Base-by-base conservation (phyloP, 1,140 invertebrate genomes). In the Eciton burchellii region DNA sequence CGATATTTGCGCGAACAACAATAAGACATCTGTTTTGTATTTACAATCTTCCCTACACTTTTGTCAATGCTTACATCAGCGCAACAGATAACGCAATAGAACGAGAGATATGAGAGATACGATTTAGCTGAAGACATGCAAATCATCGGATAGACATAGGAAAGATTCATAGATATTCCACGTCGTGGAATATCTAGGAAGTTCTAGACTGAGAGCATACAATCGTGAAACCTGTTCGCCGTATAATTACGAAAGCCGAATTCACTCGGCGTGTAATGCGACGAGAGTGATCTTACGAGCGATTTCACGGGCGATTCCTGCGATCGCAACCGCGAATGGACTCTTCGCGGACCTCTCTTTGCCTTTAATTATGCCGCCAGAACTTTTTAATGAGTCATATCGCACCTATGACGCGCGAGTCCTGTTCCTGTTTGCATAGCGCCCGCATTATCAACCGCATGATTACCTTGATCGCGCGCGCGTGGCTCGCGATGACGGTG, bases 381-480 rank as follows among this genome's bases (percentile, higher is more conserved):
- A 72, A 62, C 26, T 65, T 29, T 74, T 52, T 56, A 47, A 57
- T 59, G 83, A 86, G 19, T 85, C 68, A 85, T 57, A 82, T 63
- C 59, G 59, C 84, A 19, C 14, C 12, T 21, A 65, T 87, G 85
- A 87, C 86, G 86, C 35, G 56, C 57, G 43, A 73, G 24, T 86
- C 45, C 71, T 60, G 63, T 84, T 81, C 82, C 66, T 82, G 85
- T 71, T 84, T 81, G 66, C 82, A 14, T 70, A 26, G 66, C 52
- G 88, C 85, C 77, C 72, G 81, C 81, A 86, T 89, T 89, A 89
- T 90, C 82, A 79, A 83, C 77, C 71, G 68, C 82, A 81, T 82
- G 85, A 90, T 91, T 89, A 89, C 88, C 85, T 88, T 87, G 86
- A 87, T 91, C 83, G 81, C 82, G 59, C n/a, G 35, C 84, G 81